Base-by-base conservation (phyloP, 2,797 vertebrate species). In the Lateolabrax maculatus region DNA sequence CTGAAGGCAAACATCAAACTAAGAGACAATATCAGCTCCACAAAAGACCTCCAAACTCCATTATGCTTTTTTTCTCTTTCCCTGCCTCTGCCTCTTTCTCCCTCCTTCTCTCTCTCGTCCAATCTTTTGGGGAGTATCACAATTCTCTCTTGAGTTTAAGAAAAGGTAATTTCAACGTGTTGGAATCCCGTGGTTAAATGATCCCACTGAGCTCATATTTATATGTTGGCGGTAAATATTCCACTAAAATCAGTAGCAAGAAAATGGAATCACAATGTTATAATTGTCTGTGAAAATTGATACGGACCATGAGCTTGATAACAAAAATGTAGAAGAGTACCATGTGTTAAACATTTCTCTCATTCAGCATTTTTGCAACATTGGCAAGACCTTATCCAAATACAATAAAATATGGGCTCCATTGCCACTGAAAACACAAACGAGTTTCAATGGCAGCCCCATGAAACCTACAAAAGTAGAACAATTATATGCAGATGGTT, bases 1-100 rank as follows among this genome's bases (percentile, higher is more conserved):
- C 96, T 90, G 88, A 85, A 95, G 95, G 95, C 95, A 94, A 94
- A 95, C 93, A 94, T 94, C 91, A 92, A 93, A 94, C 94, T 91
- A 93, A 93, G 92, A 95, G 94, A 95, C 93, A 94, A 94, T 95
- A 94, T 94, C 90, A 82, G 89, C 89, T 83, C 86, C 93, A 95
- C 94, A 95, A 95, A 95, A 95, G 93, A 93, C 91, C 91, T 94
- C 91, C 89, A 92, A 93, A 94, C 93, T 93, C 94, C 81, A 93
- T 95, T 94, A 94, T 91, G 77, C 63, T 46, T 72, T 78, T 87
- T 25, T 34, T 15, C 15, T 37, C 18, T 34, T 57, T 72, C 69
- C 72, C 64, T 63, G 18, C 41, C 77, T 85, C 63, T 84, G 64
- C 57, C 63, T 85, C 60, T 90, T 80, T 85, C 75, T 77, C 61